A percentile compares a stretch with the other conserved stretches of the same genome.
Conservation (phyloP, 2,797 vertebrate species). For the Catamblyrhynchus diadema region DNA sequence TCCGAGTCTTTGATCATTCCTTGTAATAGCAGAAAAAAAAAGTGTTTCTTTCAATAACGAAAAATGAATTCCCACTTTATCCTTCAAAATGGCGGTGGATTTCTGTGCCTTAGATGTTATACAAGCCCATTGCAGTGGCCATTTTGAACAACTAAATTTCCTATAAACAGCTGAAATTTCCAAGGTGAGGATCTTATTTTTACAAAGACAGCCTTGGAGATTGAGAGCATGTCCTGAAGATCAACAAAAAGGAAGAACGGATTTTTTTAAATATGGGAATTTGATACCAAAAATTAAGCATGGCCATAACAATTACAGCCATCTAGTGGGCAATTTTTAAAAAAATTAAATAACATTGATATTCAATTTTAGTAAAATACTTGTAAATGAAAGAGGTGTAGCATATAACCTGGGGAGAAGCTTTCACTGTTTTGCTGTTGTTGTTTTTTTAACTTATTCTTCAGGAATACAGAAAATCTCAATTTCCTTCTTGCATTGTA, state of each 20-base stretch:
- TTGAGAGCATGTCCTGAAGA: accelerated
- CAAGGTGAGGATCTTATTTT: accelerated
- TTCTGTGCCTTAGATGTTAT: neutral
- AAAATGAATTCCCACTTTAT: neutral
- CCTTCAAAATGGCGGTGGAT: neutral
- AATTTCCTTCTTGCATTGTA: neutral
- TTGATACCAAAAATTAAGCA: neutral
- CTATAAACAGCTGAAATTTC: neutral
- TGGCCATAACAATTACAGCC: conserved; percentile 26
- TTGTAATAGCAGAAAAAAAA: neutral
- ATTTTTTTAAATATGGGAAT: neutral
- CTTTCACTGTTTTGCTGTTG: neutral
- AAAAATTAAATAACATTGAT: neutral
- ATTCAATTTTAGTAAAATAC: neutral
- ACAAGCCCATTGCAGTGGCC: neutral
- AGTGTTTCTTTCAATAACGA: neutral
- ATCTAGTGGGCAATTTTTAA: conserved; percentile 40
- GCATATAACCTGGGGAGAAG: neutral
- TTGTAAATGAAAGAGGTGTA: neutral
- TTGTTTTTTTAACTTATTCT: neutral
- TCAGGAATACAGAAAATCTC: neutral
- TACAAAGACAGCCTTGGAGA: accelerated
- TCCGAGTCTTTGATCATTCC: neutral
- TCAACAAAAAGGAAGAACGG: neutral
- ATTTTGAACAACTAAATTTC: neutral